Base-by-base conservation (phyloP, 2,888 invertebrate genomes). In the Tinea pellionella region DNA sequence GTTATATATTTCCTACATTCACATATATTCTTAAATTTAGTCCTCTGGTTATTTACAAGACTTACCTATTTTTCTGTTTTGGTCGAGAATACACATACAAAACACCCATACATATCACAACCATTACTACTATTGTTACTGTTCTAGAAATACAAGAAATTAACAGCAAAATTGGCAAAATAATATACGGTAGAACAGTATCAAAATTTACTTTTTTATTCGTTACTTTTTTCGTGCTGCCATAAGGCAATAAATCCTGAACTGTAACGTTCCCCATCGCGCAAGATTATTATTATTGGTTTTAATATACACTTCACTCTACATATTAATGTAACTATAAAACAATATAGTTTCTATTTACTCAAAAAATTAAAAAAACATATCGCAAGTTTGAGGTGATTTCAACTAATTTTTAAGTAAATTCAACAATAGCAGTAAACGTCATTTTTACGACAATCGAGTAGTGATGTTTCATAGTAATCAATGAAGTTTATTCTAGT, bases 31-130 rank as follows among this genome's bases (percentile, higher is more conserved):
- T 24, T 24, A 24, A 24, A 24, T 3, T 3, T 24, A 24, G 24
- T 24, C 24, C 6, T 2, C 6, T 24, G 24, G 3, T 24, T 37
- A n/a, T 37, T 37, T 37, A 9, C 9, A 51, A n/a, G 2, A 60
- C 61, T 37, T 61, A 85, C 87, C 86, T 80, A 68, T 86, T 86
- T 66, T 85, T 85, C 63, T 82, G 77, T n/a, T 75, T 73, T 43
- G 86, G 87, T 63, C 87, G 74, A 16, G 83, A 79, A 56, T 78
- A 70, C 1, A 83, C 80, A 62, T 87, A 87, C 6, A 85, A 68
- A 32, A 72, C 80, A 32, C 78, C 83, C 87, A 87, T 87, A 41
- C 69, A 78, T 61, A 83, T 86, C 16, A 77, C 70, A 9, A 82
- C 75, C 78, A 87, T 81, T 15, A 82, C 66, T 60, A 77, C 72